Evolutionary conservation across 2,888 invertebrate genomes (phyloP), one percentile per base, ranked within the genome.

Genomic region (Syrista parreyssii): DNA sequence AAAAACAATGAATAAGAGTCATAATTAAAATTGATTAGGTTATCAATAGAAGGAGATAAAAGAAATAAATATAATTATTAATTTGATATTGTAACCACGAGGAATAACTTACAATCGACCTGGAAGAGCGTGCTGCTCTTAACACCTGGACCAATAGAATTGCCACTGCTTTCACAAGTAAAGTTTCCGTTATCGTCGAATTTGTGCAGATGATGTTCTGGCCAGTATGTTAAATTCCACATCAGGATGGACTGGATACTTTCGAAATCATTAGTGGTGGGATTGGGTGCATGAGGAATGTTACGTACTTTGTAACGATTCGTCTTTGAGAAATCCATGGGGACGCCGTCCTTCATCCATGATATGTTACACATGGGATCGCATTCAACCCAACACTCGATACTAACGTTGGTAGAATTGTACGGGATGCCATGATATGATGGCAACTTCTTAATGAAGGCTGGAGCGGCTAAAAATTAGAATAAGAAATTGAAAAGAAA

Each of bases 371-470:
- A 98, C 68, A 95, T 93, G 0, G 98, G 98, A 12, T 95, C 96
- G 89, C 98, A 98, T 89, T 98, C 98, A 76, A 98, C 96, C 81
- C 97, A 95, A 90, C 98, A 98, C 1, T 96, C 96, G 30, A 98
- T 93, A 77, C 93, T 94, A 78, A 94, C 93, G 84, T 94, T 92
- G 76, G 93, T 92, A 15, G 96, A 95, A 77, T 96, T 96, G 91
- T 95, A 96, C 23, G 96, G 92, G 72, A 95, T 95, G 2, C 97
- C 97, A 79, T 95, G 95, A 92, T 97, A 97, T 2, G 96, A 96
- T 69, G 95, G 95, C 88, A 97, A 94, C 32, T 96, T 95, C 86
- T 96, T 95, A 85, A 98, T 97, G 92, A 98, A 97, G 81, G 96
- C 95, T 6, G 98, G 98, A 15, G 97, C 96, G 74, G 97, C 98